These are phyloP conservation scores for Sebastes schlegelii DNA, from an alignment of 2,113 vertebrate species.

Conservation along the genomic window DNA sequence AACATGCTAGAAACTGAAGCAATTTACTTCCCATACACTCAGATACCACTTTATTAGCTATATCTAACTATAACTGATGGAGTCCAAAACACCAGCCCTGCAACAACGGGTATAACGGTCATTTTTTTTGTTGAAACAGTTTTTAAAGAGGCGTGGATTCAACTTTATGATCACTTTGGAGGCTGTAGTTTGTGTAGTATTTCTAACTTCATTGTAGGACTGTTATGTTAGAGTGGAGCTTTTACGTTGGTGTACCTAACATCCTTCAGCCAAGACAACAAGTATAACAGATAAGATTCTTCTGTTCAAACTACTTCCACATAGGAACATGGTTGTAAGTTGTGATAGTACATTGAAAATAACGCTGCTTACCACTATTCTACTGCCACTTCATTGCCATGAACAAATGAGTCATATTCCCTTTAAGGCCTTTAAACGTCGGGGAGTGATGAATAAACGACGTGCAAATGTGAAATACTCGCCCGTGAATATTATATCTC, in stretches of 20 bases:
- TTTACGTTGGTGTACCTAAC: background rate
- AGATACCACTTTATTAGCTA: background rate
- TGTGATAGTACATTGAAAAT: background rate
- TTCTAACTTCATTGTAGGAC: background rate
- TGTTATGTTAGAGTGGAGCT: background rate
- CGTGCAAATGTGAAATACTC: no score
- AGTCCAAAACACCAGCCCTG: background rate
- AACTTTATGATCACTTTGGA: background rate
- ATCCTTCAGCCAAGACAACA: constrained; percentile 2
- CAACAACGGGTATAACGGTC: background rate
- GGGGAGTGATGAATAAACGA: no score
- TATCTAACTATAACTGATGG: background rate
- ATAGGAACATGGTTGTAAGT: background rate
- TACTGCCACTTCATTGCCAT: background rate
- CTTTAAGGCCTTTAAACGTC: background rate
- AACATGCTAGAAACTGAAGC: background rate
- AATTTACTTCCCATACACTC: background rate
- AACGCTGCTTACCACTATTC: background rate
- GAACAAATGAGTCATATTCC: background rate
- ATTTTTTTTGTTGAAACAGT: background rate
- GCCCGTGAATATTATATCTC: no score
- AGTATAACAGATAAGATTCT: background rate
- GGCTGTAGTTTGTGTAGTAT: background rate
- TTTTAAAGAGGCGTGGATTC: background rate
- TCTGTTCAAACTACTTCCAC: background rate